Base-by-base conservation (phyloP, 2,888 invertebrate species). In the Eristalis pertinax region DNA sequence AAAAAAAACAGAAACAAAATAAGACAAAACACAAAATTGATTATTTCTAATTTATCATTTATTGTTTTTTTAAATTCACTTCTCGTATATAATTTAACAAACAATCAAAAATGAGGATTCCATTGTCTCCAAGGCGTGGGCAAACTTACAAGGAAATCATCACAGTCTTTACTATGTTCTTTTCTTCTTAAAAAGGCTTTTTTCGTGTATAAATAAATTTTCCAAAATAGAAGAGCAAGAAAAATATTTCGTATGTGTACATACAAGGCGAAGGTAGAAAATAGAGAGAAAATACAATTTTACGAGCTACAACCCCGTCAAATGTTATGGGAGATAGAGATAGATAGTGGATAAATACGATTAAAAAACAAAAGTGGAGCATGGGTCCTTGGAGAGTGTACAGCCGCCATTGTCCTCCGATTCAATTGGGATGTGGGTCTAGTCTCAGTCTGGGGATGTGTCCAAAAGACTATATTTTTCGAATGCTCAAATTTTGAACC, bases 141-240 rank as follows among this genome's bases (percentile, higher is more conserved):
- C 41, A 65, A 82, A 78, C 70, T 86, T 83, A 75, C 38, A 82
- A 74, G 78, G 86, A 86, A 86, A 83, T 83, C 86, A 86, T 86
- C 86, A 86, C 86, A 86, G 86, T 82, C 86, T 86, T 82, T 73
- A 79, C 56, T 78, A 70, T 78, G 75, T 78, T 78, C 38, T 50
- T 76, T 43, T 72, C 65, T 19, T 29, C 63, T 64, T 29, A 41
- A 50, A 50, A 60, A 60, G 35, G 15, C 63, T 24, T 35, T 26
- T 67, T 62, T 69, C 11, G 58, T 79, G 58, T 56, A 70, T 86
- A 82, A 78, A 78, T 82, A 82, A 69, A 29, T 43, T 64, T 8
- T 73, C 58, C 58, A 75, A 80, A 77, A 62, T 50, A 78, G 29
- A 15, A 56, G 19, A 65, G 22, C 38, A 19, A 43, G 35, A 58